Base-by-base conservation (phyloP, 2,888 invertebrate genomes). In the Drosophila nr. fundita region DNA sequence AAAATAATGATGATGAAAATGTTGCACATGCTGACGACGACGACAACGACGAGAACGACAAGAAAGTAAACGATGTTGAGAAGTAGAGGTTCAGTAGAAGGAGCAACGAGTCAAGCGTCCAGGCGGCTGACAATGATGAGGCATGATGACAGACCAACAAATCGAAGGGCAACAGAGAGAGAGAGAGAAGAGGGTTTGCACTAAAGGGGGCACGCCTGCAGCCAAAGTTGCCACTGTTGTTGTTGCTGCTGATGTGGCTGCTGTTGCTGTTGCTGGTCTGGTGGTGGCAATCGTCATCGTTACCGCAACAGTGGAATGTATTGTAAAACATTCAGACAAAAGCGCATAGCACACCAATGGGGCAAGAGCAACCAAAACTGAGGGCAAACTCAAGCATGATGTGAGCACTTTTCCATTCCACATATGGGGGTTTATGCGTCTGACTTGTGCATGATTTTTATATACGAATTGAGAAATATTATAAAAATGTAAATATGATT, bases 131-230 rank as follows among this genome's bases (percentile, higher is more conserved):
- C 85, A 90, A 91, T 90, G 88, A 89, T 91, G 88, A 89, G 91
- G 91, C 89, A 91, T 83, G 90, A 87, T 90, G 90, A 89, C 89
- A 90, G 90, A 87, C 89, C 81, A 78, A 89, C 89, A 90, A 85
- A 90, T 82, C 82, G 87, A 87, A 89, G 86, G 85, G 77, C 68
- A 87, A 67, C 68, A 29, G n/a, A 34, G 32, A 34, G 10, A 27
- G 27, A 42, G 21, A 42, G 45, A 2, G 34, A 24, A 24, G 24
- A 40, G 38, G 52, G 60, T 11, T 36, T 29, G 11, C 11, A 18
- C 34, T 10, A 10, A 55, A 15, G 32, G 66, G 42, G 59, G 53
- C 48, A 64, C 53, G 87, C 89, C 89, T 84, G 83, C 83, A 68
- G 89, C 83, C 68, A 78, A 80, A 86, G 86, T 88, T 83, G 83